Conservation (phyloP, 2,888 invertebrate species). For the Dynastes grantii region DNA sequence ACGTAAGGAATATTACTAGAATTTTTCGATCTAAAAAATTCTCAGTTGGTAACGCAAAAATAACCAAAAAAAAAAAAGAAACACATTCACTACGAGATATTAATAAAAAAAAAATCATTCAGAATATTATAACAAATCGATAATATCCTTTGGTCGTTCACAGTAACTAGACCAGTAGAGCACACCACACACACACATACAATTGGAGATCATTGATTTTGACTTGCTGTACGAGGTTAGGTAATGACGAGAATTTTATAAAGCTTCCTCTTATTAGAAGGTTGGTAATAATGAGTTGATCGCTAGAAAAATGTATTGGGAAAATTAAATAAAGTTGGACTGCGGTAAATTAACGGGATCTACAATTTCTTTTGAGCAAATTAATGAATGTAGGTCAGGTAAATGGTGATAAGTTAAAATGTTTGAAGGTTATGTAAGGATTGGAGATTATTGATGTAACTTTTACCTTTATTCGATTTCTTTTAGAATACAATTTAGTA, state of each 20-base stretch:
- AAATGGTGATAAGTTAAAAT: too few relatives aligned
- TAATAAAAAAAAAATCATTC: slow-evolving; percentile 29
- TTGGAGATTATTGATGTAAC: too few relatives aligned
- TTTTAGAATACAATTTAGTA: neutral
- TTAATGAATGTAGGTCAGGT: too few relatives aligned
- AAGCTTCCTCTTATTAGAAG: slow-evolving; percentile 14
- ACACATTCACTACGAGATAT: neutral
- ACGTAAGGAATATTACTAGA: too few relatives aligned
- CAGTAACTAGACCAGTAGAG: slow-evolving; percentile 39
- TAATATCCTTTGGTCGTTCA: slow-evolving; percentile 9
- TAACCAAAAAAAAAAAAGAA: too few relatives aligned
- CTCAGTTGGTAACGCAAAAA: too few relatives aligned
- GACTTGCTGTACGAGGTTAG: slow-evolving; percentile 25
- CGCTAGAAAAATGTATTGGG: neutral
- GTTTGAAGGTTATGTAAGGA: too few relatives aligned
- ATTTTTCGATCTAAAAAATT: too few relatives aligned
- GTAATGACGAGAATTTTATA: neutral
- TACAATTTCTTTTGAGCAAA: too few relatives aligned
- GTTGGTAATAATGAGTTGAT: slow-evolving; percentile 21
- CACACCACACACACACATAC: neutral
- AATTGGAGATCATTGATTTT: slow-evolving; percentile 38
- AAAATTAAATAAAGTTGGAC: too few relatives aligned
- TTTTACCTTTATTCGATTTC: too few relatives aligned
- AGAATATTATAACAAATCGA: slow-evolving; percentile 39
- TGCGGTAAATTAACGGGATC: too few relatives aligned